These are phyloP conservation scores for Caradrina clavipalpis DNA, from an alignment of 2,888 invertebrate genomes.

Conservation along the genomic window DNA sequence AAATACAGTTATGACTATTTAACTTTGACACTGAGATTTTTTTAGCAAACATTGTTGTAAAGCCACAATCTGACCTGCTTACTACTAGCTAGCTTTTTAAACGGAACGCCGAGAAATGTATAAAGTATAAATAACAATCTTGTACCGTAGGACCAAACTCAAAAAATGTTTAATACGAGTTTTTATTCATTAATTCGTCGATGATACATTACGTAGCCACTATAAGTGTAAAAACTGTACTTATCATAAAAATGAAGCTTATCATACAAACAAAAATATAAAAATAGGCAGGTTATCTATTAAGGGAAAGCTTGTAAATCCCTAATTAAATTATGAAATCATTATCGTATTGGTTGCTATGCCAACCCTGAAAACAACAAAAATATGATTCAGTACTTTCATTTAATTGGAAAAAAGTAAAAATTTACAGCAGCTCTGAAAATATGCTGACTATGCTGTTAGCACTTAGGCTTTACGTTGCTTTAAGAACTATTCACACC, in stretches of 20 bases:
- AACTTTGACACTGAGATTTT: too few species aligned
- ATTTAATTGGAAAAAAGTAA: constrained; percentile 2
- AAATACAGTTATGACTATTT: too few species aligned
- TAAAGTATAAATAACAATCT: constrained; percentile 25
- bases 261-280: background rate
- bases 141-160: background rate
- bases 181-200: too few species aligned
- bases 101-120: constrained; percentile 8
- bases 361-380: background rate
- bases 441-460: constrained; percentile 38
- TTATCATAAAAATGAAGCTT: background rate
- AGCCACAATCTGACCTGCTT: too few species aligned
- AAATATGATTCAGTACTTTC: too few species aligned
- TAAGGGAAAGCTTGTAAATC: background rate
- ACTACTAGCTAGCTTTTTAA: too few species aligned
- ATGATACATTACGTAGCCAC: background rate
- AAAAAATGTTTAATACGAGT: background rate
- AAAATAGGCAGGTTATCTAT: too few species aligned
- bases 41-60: too few species aligned
- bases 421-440: constrained; percentile 24
- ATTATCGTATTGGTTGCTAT: background rate
- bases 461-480: constrained; percentile 41
- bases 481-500: constrained; percentile 49
- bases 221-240: background rate
- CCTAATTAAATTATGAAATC: constrained; percentile 1